Conservation (phyloP, 2,797 vertebrate genomes). For the Dendrocincla tyrannina region DNA sequence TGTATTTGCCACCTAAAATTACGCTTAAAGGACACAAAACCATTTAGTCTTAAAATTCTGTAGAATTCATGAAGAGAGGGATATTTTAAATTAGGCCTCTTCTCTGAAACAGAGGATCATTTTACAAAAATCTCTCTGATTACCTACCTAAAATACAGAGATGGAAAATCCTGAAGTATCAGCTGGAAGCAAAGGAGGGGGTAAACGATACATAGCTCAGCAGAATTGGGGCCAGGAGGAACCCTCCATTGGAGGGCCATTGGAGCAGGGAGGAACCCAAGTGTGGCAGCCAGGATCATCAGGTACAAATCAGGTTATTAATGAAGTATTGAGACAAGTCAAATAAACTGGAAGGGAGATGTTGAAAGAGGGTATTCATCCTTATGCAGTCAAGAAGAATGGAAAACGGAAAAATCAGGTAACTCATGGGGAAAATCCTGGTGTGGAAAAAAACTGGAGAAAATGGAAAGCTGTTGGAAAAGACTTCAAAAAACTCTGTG, state of each 20-base stretch:
- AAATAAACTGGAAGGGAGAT: background rate
- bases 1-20: background rate
- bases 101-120: background rate
- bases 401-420: background rate
- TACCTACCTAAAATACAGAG: background rate
- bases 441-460: background rate
- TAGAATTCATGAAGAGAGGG: background rate
- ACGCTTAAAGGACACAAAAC: background rate
- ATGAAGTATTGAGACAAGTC: background rate
- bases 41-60: background rate
- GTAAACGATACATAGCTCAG: background rate
- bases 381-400: background rate
- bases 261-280: background rate
- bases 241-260: too few relatives aligned
- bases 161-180: background rate
- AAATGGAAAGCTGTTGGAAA: background rate
- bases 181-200: background rate
- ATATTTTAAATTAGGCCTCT: background rate
- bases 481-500: background rate
- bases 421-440: background rate
- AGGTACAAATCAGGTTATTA: background rate
- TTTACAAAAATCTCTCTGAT: background rate
- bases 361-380: background rate
- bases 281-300: background rate
- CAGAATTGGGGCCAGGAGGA: background rate